Base-by-base conservation (phyloP, 2,113 vertebrate species). In the Dryoscopus gambensis region DNA sequence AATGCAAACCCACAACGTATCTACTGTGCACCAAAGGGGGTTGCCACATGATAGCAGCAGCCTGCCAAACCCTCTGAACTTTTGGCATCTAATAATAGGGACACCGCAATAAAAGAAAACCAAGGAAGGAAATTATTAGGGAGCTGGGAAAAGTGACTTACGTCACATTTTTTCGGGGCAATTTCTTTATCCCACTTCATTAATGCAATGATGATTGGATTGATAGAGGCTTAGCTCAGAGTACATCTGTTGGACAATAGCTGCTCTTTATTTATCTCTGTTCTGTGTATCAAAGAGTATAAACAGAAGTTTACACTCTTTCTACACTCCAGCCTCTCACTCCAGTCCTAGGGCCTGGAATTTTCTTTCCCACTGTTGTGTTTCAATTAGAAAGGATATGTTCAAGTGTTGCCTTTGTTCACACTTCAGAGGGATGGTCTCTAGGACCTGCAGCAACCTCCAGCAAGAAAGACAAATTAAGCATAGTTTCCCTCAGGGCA, bases 11-110 rank as follows among this genome's bases (percentile, higher is more conserved):
- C 90, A 94, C 89, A 96, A 93, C 33, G 21, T 94, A 96, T 92
- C 94, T 70, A 46, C 88, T 35, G 63, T 1, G 0, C 94, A 74
- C 83, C 90, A 75, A 87, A 96, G 81, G 83, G 94, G 90, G 91
- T 6, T 92, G 80, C 92, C 94, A 93, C 94, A 94, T 90, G 93
- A 93, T 70, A 96, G 90, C 77, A 97, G 87, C 92, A 85, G 69
- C 8, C 92, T 96, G 94, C 96, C 96, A 97, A 97, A 79, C 89
- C 93, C 93, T 87, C 92, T 93, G 85, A 88, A 87, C 88, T 96
- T 87, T 68, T 85, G 92, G 93, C 95, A 94, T 92, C 88, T 49
- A 94, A 71, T 84, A 95, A 94, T 60, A 96, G 56, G 57, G 50
- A 84, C 5, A 16, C 60, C 3, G 33, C 60, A 87, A 68, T 85